These are phyloP conservation scores for Drosophila micromelanica DNA, from an alignment of 1,140 invertebrate genomes.

Conservation along the genomic window DNA sequence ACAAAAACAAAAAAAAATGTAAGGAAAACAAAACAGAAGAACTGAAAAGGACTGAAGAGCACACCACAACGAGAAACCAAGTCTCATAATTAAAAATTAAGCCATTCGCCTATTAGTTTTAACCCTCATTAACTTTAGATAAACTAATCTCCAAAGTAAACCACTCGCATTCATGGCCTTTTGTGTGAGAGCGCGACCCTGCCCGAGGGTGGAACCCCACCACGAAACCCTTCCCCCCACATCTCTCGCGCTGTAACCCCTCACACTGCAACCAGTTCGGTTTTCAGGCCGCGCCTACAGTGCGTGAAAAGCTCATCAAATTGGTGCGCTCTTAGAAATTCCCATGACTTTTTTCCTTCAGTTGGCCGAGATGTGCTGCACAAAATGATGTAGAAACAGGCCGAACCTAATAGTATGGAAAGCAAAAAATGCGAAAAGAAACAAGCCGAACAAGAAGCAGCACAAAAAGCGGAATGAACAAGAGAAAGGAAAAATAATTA, in stretches of 20 bases:
- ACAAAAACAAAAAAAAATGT: slow-evolving; percentile 39
- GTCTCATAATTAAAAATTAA: slow-evolving; percentile 83
- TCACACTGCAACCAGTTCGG: slow-evolving; percentile 20
- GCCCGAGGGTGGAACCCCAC: slow-evolving; percentile 45
- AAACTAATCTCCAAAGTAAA: slow-evolving; percentile 83
- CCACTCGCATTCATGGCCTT: slow-evolving; percentile 72
- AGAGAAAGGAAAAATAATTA: slow-evolving; percentile 83
- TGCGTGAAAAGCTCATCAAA: slow-evolving; percentile 81
- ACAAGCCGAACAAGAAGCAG: slow-evolving; percentile 11
- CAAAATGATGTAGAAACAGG: slow-evolving; percentile 78
- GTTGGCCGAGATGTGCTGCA: slow-evolving; percentile 36
- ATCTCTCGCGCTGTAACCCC: background rate
- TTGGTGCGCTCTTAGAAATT: slow-evolving; percentile 44
- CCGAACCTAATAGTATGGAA: slow-evolving; percentile 71
- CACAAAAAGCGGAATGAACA: slow-evolving; percentile 45
- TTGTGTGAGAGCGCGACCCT: slow-evolving; percentile 57
- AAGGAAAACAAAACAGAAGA: slow-evolving; percentile 35
- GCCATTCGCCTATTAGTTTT: slow-evolving; percentile 83
- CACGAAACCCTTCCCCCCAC: background rate
- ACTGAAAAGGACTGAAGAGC: slow-evolving; percentile 27
- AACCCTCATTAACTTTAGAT: slow-evolving; percentile 83
- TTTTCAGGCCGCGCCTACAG: slow-evolving; percentile 72
- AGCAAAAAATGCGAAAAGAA: slow-evolving; percentile 36
- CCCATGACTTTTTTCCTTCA: slow-evolving; percentile 26
- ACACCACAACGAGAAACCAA: slow-evolving; percentile 47